phyloP scores from a whole-genome alignment of 2,113 vertebrate genomes.

The Micromys minutus region DNA sequence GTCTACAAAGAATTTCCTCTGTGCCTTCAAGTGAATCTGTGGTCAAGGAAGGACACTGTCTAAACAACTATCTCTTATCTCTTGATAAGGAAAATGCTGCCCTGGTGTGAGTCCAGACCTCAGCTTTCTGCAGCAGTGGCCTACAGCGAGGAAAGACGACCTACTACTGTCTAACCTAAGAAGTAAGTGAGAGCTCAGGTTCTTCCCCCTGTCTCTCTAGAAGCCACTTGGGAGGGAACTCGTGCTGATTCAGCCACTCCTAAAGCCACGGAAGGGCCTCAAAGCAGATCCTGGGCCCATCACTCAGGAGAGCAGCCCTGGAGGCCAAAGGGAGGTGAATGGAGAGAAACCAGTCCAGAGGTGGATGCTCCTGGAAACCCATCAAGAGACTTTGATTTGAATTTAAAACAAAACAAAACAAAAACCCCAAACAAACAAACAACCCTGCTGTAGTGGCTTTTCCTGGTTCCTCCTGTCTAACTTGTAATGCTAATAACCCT shows the following conservation, averaged over 20 bases:
- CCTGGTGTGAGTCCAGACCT: background rate
- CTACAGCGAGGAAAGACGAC: background rate
- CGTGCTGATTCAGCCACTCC: background rate
- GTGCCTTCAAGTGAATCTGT: background rate
- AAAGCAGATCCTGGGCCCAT: background rate
- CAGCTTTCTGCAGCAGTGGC: background rate
- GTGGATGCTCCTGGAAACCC: background rate
- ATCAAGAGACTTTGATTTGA: background rate
- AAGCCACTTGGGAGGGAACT: background rate
- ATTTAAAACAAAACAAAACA: background rate
- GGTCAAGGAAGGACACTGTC: background rate
- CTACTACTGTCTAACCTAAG: background rate
- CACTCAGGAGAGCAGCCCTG: background rate
- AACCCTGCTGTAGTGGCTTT: background rate
- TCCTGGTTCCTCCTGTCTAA: background rate
- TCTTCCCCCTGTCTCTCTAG: background rate
- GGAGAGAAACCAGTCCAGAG: background rate
- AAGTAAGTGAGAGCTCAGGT: background rate
- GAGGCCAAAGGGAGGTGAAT: background rate
- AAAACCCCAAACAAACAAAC: too few relatives aligned
- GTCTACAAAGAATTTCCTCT: background rate
- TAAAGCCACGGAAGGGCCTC: background rate
- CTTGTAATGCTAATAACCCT: background rate
- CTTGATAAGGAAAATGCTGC: background rate
- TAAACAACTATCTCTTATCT: background rate